Conservation (phyloP, 2,797 vertebrate species). For the Siniperca obscura region DNA sequence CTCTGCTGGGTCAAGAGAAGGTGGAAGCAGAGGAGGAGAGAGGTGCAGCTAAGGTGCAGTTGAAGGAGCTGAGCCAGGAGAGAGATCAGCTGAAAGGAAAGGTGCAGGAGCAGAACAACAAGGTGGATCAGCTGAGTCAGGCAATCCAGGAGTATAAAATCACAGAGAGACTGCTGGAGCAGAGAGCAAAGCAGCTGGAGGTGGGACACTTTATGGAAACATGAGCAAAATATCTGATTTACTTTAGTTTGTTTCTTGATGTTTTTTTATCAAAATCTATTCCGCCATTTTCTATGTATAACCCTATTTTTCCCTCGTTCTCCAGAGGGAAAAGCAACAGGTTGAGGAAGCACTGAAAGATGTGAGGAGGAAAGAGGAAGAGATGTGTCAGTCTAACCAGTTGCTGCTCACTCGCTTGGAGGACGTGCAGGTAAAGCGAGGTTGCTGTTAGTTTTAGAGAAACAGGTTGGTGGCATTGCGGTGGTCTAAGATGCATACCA, state of each 20-base stretch:
- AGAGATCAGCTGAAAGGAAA: conserved; percentile 84
- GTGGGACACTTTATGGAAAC: conserved; percentile 70
- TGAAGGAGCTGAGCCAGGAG: conserved; percentile 85
- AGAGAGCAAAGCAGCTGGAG: conserved; percentile 83
- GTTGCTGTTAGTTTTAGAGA: background rate
- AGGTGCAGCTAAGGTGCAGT: conserved; percentile 69
- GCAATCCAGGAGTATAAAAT: conserved; percentile 81
- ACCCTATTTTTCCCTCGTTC: background rate
- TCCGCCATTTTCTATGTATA: background rate
- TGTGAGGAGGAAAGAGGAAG: conserved; percentile 87
- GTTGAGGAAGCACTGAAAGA: conserved; percentile 84
- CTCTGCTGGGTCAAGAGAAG: conserved; percentile 84
- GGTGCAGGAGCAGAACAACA: conserved; percentile 83
- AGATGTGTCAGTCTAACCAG: conserved; percentile 84
- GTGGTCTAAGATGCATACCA: background rate
- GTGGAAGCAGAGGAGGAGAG: conserved; percentile 80
- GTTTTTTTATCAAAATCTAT: background rate
- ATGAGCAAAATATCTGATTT: background rate
- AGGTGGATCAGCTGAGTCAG: conserved; percentile 82
- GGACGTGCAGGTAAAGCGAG: conserved; percentile 86
- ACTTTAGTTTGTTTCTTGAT: background rate
- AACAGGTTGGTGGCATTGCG: background rate
- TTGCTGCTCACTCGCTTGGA: conserved; percentile 88
- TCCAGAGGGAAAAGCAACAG: conserved; percentile 88
- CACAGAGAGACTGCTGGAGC: conserved; percentile 84